Evolutionary conservation across 23 tunicate genomes (phyloP).

Genomic region (Trididemnum miniatum): DNA sequence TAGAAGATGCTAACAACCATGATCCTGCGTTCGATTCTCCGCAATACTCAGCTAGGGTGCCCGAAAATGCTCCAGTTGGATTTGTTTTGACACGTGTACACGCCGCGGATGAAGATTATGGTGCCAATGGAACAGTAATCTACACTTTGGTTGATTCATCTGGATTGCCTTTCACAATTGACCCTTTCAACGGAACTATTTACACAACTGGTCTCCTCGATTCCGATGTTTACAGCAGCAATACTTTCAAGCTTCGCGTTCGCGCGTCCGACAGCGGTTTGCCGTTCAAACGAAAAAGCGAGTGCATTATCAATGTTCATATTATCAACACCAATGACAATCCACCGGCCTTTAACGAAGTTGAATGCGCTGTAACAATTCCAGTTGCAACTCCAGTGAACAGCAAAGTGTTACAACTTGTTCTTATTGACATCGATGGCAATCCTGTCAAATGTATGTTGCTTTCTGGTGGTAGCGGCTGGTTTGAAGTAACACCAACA

Average conservation of each 20-base stretch:
- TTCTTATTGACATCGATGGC: constrained; percentile 55
- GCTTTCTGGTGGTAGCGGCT: constrained; percentile 24
- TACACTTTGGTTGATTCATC: constrained; percentile 46
- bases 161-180: constrained; percentile 43
- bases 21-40: constrained; percentile 59
- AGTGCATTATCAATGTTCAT: constrained; percentile 41
- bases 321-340: constrained; percentile 75
- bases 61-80: constrained; percentile 49
- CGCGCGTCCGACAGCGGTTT: constrained; percentile 68
- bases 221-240: constrained; percentile 40
- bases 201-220: constrained; percentile 34
- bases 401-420: constrained; percentile 8
- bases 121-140: constrained; percentile 52
- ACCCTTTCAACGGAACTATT: constrained; percentile 54
- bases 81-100: constrained; percentile 39
- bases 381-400: constrained; percentile 17
- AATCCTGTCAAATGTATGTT: constrained; percentile 34
- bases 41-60: constrained; percentile 29
- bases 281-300: constrained; percentile 57
- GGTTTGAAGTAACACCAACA: constrained; percentile 25
- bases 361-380: constrained; percentile 29
- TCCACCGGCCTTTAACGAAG: constrained; percentile 51
- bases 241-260: constrained; percentile 36
- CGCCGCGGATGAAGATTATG: constrained; percentile 69
- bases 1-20: constrained; percentile 91